Base-by-base conservation (phyloP, 30 jellyfish, hydroid and myxozoan species). In the Phacellophora camtschatica region DNA sequence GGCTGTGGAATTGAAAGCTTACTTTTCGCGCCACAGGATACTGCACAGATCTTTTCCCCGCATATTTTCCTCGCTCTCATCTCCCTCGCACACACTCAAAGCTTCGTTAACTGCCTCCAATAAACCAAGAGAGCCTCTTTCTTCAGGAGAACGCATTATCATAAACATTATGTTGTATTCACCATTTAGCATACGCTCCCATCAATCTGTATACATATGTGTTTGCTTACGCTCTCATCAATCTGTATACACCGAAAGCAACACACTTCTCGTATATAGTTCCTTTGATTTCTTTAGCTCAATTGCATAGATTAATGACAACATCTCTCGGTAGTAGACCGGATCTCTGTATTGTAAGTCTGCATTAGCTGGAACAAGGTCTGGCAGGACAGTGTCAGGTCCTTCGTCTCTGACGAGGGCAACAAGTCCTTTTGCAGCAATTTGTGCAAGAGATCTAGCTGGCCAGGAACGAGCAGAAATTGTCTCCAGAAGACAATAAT, bases 381-480 rank as follows among this genome's bases (percentile, higher is more conserved):
- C 64, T 49, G 64, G 64, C 64, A 49, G 72, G 49, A 57, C 72
- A 2, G 72, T 31, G 29, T 57, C 72, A 25, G 61, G 81, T n/a
- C 85, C 85, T 42, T 43, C n/a, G n/a, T n/a, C n/a, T n/a, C n/a
- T n/a, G n/a, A n/a, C n/a, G n/a, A n/a, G n/a, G n/a, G n/a, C n/a
- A n/a, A n/a, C n/a, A n/a, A n/a, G n/a, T n/a, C n/a, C n/a, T 69
- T 33, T 70, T 5, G 83, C 83, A 69, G 73, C 72, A 34, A 69
- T 36, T 69, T 69, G 83, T 41, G 64, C 64, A 25, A 49, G n/a
- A 15, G 64, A 49, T 49, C 64, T 25, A 49, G 64, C 5, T 4
- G 64, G 64, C 64, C 55, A 41, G 55, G 55, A 41, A 41, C 16
- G 55, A 41, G 55, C 55, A 16, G 55, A 41, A 41, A 41, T 41